Percentiles rank a stretch among this genome's conserved stretches.
Conservation (phyloP, 2,888 invertebrate species). For the Coelopa pilipes region DNA sequence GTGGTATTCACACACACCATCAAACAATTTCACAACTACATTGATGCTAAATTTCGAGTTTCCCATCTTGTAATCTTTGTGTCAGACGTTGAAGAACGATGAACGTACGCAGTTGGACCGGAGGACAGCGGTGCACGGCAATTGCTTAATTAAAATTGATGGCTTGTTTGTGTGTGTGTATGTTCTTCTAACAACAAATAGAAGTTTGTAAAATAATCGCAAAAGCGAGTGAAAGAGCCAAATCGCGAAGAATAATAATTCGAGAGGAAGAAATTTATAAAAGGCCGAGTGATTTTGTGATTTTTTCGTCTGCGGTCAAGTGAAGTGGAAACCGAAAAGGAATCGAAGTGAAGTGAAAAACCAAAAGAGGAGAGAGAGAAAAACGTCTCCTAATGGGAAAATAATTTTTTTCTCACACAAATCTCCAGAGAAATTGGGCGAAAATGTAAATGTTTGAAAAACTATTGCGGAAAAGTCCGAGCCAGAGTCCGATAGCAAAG, state of each 20-base stretch:
- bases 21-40: too few species aligned
- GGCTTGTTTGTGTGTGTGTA: neutral
- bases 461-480: neutral
- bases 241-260: neutral
- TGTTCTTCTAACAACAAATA: neutral
- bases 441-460: constrained; percentile 4
- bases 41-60: too few species aligned
- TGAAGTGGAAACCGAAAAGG: constrained; percentile 19
- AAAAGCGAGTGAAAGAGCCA: neutral
- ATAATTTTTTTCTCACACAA: too few species aligned
- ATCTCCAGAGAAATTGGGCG: neutral
- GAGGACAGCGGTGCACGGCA: neutral
- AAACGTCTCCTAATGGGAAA: neutral
- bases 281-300: too few species aligned
- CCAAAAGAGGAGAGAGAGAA: too few species aligned
- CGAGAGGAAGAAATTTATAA: neutral
- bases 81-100: constrained; percentile 25
- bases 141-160: constrained; percentile 17
- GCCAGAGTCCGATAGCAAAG: too few species aligned
- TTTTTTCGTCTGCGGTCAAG: constrained; percentile 11
- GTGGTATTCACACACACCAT: too few species aligned
- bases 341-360: neutral
- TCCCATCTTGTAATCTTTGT: too few species aligned
- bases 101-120: neutral
- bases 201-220: neutral